Evolutionary conservation across 1,140 invertebrate genomes (phyloP), one percentile per base, ranked within the genome.

Genomic region (Drosophila sulfurigaster): DNA sequence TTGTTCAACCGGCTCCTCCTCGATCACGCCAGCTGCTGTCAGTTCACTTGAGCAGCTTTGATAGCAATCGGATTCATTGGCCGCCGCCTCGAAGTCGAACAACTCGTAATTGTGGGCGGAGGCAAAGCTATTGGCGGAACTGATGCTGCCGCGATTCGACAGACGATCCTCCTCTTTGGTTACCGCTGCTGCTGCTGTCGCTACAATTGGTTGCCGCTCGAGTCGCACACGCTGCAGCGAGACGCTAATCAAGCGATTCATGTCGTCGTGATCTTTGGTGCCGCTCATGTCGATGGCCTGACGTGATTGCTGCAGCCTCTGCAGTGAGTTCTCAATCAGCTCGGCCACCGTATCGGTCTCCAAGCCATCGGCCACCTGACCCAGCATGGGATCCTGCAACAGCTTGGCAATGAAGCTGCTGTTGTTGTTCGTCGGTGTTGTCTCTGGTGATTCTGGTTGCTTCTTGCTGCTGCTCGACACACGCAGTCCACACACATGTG

Each of bases 401-500:
- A 95, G 90, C 86, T 94, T 94, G 7, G 93, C 93, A 25, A 95
- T 94, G 77, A 94, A 94, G 76, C 75, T 71, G 20, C 66, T 56
- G 1, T 15, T 35, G 28, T 16, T 13, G 4, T 0, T 69, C 66
- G 43, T 79, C 88, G 10, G 38, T 2, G 11, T 0, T 1, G 64
- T 11, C 41, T 59, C 32, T 6, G 20, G 0, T 25, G 20, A 25
- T 25, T 70, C 62, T 11, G 69, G 62, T 72, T 75, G 69, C 48
- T 91, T 89, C 54, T 78, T 79, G 28, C 54, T 32, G 7, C 73
- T 20, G 70, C 5, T 3, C 1, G 66, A 46, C n/a, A 80, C 74
- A 5, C 77, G 43, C 7, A 87, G 38, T 3, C 95, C 95, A 92
- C 95, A 96, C 41, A 96, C 94, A 91, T 96, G 95, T 20, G 95